These are phyloP conservation scores for Hypomecis atomaria DNA, from an alignment of 2,888 invertebrate species.

Conservation along the genomic window DNA sequence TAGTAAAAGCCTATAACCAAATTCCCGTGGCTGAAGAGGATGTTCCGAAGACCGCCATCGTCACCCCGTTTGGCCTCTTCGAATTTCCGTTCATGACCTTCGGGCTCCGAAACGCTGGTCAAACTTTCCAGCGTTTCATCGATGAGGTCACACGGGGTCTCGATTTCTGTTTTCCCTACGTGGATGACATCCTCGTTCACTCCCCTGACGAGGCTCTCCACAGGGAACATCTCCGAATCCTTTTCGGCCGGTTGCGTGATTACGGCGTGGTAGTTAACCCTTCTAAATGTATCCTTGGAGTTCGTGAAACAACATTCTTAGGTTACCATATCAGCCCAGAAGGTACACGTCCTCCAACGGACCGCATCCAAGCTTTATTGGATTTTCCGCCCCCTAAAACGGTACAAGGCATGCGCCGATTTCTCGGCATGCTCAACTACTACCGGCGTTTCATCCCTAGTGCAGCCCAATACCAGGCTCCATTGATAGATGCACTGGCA, in stretches of 20 bases:
- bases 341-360: conserved; percentile 4
- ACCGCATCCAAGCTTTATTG: neutral
- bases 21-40: conserved; percentile 56
- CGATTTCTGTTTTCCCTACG: conserved; percentile 54
- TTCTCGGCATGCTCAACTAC: conserved; percentile 10
- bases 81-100: conserved; percentile 56
- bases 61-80: conserved; percentile 44
- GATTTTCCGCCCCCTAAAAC: conserved; percentile 4
- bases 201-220: conserved; percentile 42
- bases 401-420: conserved; percentile 2
- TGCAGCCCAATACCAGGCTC: neutral
- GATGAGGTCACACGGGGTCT: conserved; percentile 45
- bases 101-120: conserved; percentile 36
- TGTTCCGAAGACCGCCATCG: conserved; percentile 55
- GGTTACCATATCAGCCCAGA: conserved; percentile 13
- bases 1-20: conserved; percentile 55
- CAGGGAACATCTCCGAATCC: conserved; percentile 13
- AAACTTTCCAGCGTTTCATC: neutral
- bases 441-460: conserved; percentile 8
- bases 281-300: conserved; percentile 25
- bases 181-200: conserved; percentile 51
- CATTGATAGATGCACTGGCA: neutral
- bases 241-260: conserved; percentile 28
- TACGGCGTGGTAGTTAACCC: conserved; percentile 33
- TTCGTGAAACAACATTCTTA: conserved; percentile 7